Evolutionary conservation across 2,888 invertebrate genomes (phyloP), one percentile per base, ranked within the genome.

Genomic region (Andrena minutula): DNA sequence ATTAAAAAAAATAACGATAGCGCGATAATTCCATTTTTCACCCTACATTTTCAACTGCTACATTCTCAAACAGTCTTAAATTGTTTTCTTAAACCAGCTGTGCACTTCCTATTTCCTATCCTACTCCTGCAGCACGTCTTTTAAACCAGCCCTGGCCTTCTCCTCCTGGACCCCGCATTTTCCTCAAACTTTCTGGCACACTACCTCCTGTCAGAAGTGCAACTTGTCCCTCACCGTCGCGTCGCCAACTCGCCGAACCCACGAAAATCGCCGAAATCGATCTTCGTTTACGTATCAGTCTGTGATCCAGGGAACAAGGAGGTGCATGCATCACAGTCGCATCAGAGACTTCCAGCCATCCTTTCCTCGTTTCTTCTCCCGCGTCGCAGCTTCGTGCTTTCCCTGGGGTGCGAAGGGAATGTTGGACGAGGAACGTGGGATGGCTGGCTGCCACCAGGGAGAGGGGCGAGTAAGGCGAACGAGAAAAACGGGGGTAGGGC

Each of bases 321-420:
- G 53, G 30, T 56, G 76, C 49, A 64, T 65, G 56, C 68, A 53
- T 77, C 73, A 74, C 47, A 51, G 28, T 79, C 69, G 79, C 58
- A 69, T 74, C 64, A 23, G n/a, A 32, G n/a, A 10, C 30, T 26
- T 47, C 28, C 30, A 51, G 63, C 60, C 70, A 70, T 79, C 60
- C 73, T 65, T 79, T 26, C 32, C 64, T 47, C 49, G 53, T 71
- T 68, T 47, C 58, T 64, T 41, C 56, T 56, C 23, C 63, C 75
- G 28, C 58, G 72, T 65, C 63, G 58, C 41, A 70, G 70, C 69
- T 73, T 60, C 72, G 61, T 56, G 79, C 61, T 76, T 74, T 1
- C 84, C 70, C 69, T 51, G 32, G 76, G 73, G 80, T 71, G 73
- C 23, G 63, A 75, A 74, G 28, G 28, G 49, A 35, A 74, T 41